phyloP scores from a whole-genome alignment of 2,797 vertebrate species.

The Poeciliopsis turneri region DNA sequence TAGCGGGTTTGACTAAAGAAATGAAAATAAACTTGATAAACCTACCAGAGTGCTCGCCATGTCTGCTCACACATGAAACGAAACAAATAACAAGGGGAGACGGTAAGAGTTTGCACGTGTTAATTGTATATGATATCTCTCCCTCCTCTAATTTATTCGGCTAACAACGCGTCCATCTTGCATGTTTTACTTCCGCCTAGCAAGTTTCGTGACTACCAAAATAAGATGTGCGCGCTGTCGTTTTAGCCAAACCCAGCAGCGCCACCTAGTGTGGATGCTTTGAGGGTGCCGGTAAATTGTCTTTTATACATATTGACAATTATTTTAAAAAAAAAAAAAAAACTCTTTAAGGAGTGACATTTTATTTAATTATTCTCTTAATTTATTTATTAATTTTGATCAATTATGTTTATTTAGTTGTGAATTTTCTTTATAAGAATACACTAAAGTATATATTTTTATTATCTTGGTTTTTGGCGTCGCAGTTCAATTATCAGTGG shows the following conservation, averaged over 20 bases:
- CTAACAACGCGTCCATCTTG: background rate
- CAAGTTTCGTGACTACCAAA: constrained; percentile 30
- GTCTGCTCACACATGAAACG: rapidly evolving
- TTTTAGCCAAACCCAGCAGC: background rate
- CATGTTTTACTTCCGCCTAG: constrained; percentile 39
- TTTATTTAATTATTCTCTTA: too few relatives aligned
- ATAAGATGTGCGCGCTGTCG: constrained; percentile 20
- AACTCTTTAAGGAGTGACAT: too few relatives aligned
- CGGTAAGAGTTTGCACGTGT: rapidly evolving
- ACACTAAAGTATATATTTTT: background rate
- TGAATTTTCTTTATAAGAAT: background rate
- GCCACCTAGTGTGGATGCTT: background rate
- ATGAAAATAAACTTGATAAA: background rate
- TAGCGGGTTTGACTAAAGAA: background rate
- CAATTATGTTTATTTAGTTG: background rate
- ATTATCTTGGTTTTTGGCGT: background rate
- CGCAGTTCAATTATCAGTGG: background rate
- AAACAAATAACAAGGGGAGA: background rate
- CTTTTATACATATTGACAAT: too few relatives aligned
- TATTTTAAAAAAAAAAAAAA: too few relatives aligned
- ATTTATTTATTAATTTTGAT: too few relatives aligned
- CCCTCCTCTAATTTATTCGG: background rate
- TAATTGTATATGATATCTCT: rapidly evolving
- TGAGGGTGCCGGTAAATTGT: background rate
- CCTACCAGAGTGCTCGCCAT: constrained; percentile 79